Conservation (phyloP, 2,888 invertebrate species). For the Agriotes lineatus region DNA sequence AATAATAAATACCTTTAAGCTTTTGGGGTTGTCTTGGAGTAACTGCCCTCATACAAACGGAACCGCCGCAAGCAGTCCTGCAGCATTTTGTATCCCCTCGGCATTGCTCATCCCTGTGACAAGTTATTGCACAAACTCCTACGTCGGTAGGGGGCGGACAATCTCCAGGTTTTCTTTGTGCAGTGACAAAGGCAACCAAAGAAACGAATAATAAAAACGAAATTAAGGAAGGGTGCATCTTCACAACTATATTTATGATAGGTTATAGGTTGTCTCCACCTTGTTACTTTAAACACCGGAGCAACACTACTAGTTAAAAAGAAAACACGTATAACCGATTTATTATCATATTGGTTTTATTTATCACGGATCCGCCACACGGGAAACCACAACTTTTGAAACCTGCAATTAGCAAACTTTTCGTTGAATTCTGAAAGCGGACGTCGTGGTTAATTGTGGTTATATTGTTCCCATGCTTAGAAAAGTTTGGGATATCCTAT, state of each 20-base stretch:
- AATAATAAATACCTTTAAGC: background rate
- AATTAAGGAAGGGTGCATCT: too few species aligned
- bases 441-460: conserved; percentile 10
- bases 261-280: background rate
- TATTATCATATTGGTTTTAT: conserved; percentile 10
- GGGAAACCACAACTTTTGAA: conserved; percentile 18
- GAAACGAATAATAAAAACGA: background rate
- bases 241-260: too few species aligned
- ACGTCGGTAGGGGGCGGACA: conserved; percentile 61
- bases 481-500: background rate
- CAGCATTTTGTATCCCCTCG: conserved; percentile 62
- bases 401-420: background rate
- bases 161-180: conserved; percentile 43
- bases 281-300: background rate
- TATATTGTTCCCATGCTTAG: background rate
- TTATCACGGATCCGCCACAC: background rate
- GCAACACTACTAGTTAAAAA: background rate
- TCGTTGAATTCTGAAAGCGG: conserved; percentile 7
- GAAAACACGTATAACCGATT: background rate
- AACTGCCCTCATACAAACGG: conserved; percentile 61
- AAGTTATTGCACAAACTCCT: conserved; percentile 58
- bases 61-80: conserved; percentile 62
- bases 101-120: conserved; percentile 60
- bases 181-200: background rate
- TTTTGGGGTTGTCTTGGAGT: conserved; percentile 2